phyloP scores from a whole-genome alignment of 2,797 vertebrate genomes.

The Dendrocincla tyrannina region DNA sequence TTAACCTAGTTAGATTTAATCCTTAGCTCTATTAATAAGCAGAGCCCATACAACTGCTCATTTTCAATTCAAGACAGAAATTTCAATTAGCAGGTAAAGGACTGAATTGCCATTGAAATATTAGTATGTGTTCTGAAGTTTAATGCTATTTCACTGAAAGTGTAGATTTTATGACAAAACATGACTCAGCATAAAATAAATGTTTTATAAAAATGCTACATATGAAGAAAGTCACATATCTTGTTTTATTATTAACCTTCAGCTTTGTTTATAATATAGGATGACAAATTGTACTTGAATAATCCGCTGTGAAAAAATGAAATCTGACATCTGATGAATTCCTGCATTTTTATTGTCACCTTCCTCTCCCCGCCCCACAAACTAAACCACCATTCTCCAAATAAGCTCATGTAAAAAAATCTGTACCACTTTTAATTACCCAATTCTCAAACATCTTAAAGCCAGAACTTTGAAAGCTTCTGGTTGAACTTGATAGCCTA shows the following conservation, averaged over 20 bases:
- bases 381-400: neutral
- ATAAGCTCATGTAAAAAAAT: neutral
- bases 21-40: neutral
- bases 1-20: constrained; percentile 13
- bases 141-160: neutral
- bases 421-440: neutral
- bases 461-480: neutral
- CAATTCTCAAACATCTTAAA: neutral
- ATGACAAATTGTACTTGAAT: neutral
- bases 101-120: constrained; percentile 23
- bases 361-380: accelerated
- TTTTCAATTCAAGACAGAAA: constrained; percentile 28
- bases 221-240: neutral
- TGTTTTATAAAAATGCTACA: neutral
- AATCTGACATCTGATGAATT: neutral
- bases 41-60: neutral
- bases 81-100: constrained; percentile 14
- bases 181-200: constrained; percentile 1
- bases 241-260: neutral
- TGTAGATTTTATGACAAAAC: neutral
- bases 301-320: neutral
- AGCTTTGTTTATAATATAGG: neutral
- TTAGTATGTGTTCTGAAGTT: neutral
- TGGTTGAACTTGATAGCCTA: neutral
- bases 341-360: neutral